Base-by-base conservation (phyloP, 35 echinoderm and acorn worm genomes). In the Nesometra sesokonis region DNA sequence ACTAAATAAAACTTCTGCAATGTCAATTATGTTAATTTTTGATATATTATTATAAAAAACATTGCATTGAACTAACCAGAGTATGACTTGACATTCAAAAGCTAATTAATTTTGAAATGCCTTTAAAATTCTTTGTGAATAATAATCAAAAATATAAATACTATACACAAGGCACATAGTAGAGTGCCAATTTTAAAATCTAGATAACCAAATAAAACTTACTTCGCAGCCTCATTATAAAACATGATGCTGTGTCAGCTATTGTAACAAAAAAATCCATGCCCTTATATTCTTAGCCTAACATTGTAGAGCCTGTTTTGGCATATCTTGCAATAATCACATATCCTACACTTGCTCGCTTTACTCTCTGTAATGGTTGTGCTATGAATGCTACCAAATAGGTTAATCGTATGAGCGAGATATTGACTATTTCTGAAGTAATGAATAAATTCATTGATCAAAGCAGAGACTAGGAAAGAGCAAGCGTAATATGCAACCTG, bases 361-460 rank as follows among this genome's bases (percentile, higher is more conserved):
- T 43, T 15, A 3, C 52, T 19, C 52, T 67, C 21, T 67, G 7
- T 19, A 19, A 67, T 67, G 52, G 52, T 67, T 67, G 8, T 67
- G 52, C 23, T 27, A 27, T 27, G 52, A 67, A 67, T 67, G 52
- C 52, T 67, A 67, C 52, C 52, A 67, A 67, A 67, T 67, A 67
- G 52, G 52, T 67, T 67, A 67, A 67, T 67, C 52, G 52, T 67
- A 67, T 67, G 52, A 67, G 52, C 52, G 23, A 67, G 52, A 67
- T 67, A 67, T 67, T 67, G 52, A 67, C 52, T 67, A 67, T 67
- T 67, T 67, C 52, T 19, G 52, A 67, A 19, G 52, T 67, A 67
- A 67, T 67, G 52, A 67, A 67, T 67, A 67, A 67, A 67, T 67
- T 67, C 52, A 67, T 67, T 67, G 52, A 67, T 67, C 52, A 67